A percentile compares a stretch with the other conserved stretches of the same genome.
Conservation (phyloP, 2,797 vertebrate genomes). For the Catamblyrhynchus diadema region DNA sequence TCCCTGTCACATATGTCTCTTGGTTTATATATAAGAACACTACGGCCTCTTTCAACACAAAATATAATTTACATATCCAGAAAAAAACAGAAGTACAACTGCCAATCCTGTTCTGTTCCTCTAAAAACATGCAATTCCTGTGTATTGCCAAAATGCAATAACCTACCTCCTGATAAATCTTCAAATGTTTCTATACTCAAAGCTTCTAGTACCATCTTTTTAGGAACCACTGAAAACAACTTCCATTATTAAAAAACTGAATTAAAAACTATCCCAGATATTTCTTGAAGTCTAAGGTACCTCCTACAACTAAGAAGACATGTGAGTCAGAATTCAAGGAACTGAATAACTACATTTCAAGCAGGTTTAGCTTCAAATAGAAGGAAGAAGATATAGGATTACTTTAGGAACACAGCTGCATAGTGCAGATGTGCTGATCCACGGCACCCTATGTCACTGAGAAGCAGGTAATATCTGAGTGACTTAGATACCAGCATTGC, state of each 20-base stretch:
- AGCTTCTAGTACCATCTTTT: not conserved
- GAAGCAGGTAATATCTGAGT: not conserved
- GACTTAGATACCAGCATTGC: not conserved
- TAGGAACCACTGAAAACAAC: not conserved
- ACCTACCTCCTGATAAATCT: not conserved
- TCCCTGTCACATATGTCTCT: not conserved
- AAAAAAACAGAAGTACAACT: not conserved
- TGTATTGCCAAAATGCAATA: not conserved
- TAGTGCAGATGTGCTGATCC: not conserved
- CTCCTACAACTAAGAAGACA: not conserved
- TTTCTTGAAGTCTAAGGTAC: not conserved
- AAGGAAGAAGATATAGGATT: not conserved
- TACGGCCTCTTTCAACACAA: not conserved
- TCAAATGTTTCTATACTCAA: not conserved
- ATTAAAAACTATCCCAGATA: not conserved
- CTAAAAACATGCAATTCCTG: not conserved
- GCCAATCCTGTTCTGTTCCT: not conserved
- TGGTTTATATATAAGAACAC: not conserved
- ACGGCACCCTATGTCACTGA: not conserved
- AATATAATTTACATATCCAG: not conserved
- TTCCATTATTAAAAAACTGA: not conserved
- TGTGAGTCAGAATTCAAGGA: not conserved
- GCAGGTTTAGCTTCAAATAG: not conserved
- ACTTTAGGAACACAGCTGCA: not conserved
- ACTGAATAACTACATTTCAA: not conserved